Base-by-base conservation (phyloP, 2,888 invertebrate genomes). In the Buathra laborator region DNA sequence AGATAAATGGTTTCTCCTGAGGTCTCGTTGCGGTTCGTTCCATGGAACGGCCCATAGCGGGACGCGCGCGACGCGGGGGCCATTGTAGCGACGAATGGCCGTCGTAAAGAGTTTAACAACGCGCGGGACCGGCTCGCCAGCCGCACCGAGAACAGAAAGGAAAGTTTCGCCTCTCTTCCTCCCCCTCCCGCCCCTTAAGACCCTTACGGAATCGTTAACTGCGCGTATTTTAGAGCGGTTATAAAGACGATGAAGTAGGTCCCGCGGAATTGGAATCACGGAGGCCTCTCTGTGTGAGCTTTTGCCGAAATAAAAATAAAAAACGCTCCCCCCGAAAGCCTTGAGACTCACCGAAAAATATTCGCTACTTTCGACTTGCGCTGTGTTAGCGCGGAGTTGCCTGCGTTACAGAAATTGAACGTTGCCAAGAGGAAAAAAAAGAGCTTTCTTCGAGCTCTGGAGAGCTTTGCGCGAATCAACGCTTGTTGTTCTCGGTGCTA, bases 21-120 rank as follows among this genome's bases (percentile, higher is more conserved):
- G 78, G 83, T 86, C 86, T 85, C 80, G 83, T 86, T 85, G 83
- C 67, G 83, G 83, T 85, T 78, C 75, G 83, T 83, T 83, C 75
- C 75, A 72, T 75, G 59, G 78, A 81, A 75, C 71, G 83, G 62
- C 81, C 81, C 83, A 79, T 81, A 80, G 75, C 53, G 78, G 51
- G 68, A 78, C 59, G 56, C 80, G 48, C 59, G 56, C 80, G 48
- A 53, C 46, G 37, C 9, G 79, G 81, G 84, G 81, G 85, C 86
- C 87, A 87, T 87, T 88, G 88, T 86, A 90, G 87, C 89, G 91
- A 92, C 90, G 92, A 92, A 92, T 92, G 92, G 90, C 86, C 89
- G 90, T 92, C 92, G 92, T 92, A 92, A 92, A 92, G 91, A 91
- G 90, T 92, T 92, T 92, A 92, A 92, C 92, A 91, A 91, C 91